These are phyloP conservation scores for Chrysolina oricalcia DNA, from an alignment of 2,888 invertebrate genomes.

Conservation along the genomic window DNA sequence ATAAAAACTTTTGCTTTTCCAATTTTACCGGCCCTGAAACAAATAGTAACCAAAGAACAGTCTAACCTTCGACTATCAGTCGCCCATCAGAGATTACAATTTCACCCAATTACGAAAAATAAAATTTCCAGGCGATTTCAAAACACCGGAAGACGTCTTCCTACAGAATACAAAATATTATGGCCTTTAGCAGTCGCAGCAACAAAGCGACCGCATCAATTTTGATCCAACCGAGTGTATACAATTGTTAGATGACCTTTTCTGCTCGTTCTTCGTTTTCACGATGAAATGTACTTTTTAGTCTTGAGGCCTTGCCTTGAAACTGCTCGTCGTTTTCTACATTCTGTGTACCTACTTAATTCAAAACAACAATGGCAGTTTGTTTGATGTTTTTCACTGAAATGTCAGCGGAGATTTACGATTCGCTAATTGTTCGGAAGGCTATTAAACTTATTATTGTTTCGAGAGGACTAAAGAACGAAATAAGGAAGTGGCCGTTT, in stretches of 20 bases:
- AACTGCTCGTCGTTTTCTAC: conserved; percentile 2
- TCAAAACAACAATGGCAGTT: conserved; percentile 25
- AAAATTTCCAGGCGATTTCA: background rate
- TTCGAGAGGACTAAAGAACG: conserved; percentile 11
- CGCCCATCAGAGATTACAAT: background rate
- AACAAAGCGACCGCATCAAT: conserved; percentile 7
- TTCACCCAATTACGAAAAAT: background rate
- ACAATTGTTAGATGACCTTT: conserved; percentile 25
- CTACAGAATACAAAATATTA: background rate
- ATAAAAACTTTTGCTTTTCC: background rate
- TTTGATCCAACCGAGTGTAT: background rate
- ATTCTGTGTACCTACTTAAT: background rate
- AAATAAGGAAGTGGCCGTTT: conserved; percentile 16
- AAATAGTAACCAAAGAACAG: background rate
- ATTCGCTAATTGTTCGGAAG: conserved; percentile 29
- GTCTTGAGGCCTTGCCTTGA: conserved; percentile 18
- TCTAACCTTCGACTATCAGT: background rate
- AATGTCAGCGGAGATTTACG: conserved; percentile 33
- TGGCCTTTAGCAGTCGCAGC: conserved; percentile 4
- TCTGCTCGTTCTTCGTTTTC: conserved; percentile 19
- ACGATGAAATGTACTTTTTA: conserved; percentile 8
- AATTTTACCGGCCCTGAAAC: background rate
- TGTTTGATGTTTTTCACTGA: conserved; percentile 29
- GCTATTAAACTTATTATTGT: conserved; percentile 32
- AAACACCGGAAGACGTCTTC: conserved; percentile 13